Conservation (phyloP, 2,797 vertebrate species). For the Paramormyrops hopkinsi region DNA sequence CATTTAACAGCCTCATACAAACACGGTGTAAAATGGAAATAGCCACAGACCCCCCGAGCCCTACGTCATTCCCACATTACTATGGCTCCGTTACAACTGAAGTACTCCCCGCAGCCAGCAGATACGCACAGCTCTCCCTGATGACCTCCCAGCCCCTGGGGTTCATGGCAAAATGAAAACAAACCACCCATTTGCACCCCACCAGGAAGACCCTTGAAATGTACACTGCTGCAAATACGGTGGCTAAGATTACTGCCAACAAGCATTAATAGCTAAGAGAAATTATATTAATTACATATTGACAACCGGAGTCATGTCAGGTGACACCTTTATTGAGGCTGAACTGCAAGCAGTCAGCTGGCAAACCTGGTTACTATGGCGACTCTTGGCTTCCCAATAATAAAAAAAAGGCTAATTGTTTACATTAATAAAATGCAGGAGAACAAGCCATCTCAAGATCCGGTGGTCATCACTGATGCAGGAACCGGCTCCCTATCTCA, state of each 20-base stretch:
- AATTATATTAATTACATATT: not conserved
- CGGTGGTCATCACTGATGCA: not conserved
- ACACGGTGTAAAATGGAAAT: not conserved
- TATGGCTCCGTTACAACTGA: not conserved
- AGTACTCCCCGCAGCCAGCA: not conserved
- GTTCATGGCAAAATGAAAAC: conserved; percentile 13
- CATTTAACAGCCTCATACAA: not conserved
- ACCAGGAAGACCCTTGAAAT: not conserved
- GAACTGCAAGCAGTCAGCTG: not conserved
- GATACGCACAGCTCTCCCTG: not conserved
- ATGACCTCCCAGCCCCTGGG: not conserved
- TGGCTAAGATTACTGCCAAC: not conserved
- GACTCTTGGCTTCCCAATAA: not conserved
- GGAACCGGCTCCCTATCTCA: not conserved
- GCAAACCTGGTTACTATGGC: not conserved
- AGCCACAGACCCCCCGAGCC: not conserved
- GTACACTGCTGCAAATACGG: not conserved
- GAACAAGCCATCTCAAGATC: not conserved
- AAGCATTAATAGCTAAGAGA: not conserved
- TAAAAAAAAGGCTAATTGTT: not conserved
- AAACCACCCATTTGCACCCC: not conserved
- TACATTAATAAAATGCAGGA: not conserved
- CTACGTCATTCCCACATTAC: conserved; percentile 11
- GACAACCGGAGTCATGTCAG: not conserved
- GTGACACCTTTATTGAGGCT: not conserved